Conservation (phyloP, 2,797 vertebrate genomes). For the Poecilia picta region DNA sequence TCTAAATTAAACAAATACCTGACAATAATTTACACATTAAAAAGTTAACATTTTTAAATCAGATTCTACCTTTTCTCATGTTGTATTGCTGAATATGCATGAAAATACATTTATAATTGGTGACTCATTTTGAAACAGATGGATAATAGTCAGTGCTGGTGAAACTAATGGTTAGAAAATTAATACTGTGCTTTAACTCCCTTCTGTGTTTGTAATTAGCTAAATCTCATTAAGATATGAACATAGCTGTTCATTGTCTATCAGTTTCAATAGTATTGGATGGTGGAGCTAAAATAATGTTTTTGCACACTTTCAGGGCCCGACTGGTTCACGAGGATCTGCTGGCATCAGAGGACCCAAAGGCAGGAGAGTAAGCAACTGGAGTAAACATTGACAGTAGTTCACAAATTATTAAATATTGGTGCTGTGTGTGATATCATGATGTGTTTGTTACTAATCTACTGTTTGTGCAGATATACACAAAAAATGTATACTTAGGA, state of each 20-base stretch:
- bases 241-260: not conserved
- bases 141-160: not conserved
- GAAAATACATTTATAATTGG: not conserved
- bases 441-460: not conserved
- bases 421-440: not conserved
- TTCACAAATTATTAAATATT: not conserved
- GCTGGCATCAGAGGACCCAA: slow-evolving; percentile 87
- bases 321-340: slow-evolving; percentile 83
- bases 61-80: not conserved
- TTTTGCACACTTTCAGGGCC: slow-evolving; percentile 81
- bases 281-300: not conserved
- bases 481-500: not conserved
- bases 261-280: not conserved
- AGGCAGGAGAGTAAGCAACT: slow-evolving; percentile 85
- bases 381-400: not conserved
- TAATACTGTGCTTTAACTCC: not conserved
- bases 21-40: not conserved
- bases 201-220: not conserved
- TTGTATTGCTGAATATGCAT: not conserved
- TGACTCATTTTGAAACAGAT: not conserved
- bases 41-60: not conserved
- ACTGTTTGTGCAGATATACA: not conserved
- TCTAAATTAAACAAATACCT: not conserved
- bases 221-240: not conserved
- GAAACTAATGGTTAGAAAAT: not conserved